phyloP scores from a whole-genome alignment of 2,888 invertebrate genomes.

The Pheosia gnoma region DNA sequence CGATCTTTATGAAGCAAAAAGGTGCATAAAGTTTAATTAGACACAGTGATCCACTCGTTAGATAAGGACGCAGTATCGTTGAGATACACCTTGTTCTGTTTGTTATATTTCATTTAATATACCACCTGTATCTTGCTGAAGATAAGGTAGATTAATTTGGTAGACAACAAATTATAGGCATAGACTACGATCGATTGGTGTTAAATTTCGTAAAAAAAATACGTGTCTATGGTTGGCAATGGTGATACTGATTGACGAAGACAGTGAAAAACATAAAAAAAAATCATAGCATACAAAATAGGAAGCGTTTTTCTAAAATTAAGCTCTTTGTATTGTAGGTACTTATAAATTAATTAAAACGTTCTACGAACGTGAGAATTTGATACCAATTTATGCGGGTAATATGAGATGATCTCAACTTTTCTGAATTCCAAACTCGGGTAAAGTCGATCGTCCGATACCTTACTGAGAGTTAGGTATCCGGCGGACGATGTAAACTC shows the following conservation, averaged over 20 bases:
- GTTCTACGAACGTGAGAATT: too few species aligned
- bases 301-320: too few species aligned
- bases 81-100: constrained; percentile 30
- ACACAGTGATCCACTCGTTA: constrained; percentile 41
- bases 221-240: too few species aligned
- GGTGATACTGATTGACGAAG: background rate
- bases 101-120: constrained; percentile 17
- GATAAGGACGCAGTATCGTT: constrained; percentile 37
- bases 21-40: constrained; percentile 56
- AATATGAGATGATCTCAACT: too few species aligned
- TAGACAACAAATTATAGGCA: background rate
- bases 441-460: too few species aligned
- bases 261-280: background rate
- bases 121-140: constrained; percentile 18
- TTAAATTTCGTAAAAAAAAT: background rate
- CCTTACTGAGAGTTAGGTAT: background rate
- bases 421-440: too few species aligned
- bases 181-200: background rate
- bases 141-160: background rate
- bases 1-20: constrained; percentile 44
- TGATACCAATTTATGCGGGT: too few species aligned
- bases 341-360: too few species aligned
- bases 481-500: background rate
- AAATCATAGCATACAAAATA: too few species aligned
- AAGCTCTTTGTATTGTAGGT: too few species aligned